Conservation (phyloP, 2,797 vertebrate species). For the Enteromius treurensis region DNA sequence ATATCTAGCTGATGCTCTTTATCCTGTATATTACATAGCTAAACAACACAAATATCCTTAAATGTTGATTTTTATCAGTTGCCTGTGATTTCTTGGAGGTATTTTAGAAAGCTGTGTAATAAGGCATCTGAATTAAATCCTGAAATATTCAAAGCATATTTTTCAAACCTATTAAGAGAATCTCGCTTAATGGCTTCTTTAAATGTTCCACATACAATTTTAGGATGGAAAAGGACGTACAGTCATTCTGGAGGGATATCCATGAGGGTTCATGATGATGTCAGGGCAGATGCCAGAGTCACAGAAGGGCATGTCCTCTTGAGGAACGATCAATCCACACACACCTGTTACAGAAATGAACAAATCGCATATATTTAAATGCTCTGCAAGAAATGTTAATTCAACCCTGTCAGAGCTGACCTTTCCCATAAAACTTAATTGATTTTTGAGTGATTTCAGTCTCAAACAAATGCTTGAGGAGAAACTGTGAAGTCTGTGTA, state of each 20-base stretch:
- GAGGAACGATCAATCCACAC: slow-evolving; percentile 97
- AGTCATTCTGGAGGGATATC: slow-evolving; percentile 98
- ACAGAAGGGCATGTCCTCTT: slow-evolving; percentile 99
- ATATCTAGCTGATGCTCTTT: background rate
- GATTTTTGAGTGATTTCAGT: slow-evolving; percentile 15
- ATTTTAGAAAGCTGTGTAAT: background rate
- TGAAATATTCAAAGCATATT: background rate
- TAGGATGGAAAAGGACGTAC: slow-evolving; percentile 70
- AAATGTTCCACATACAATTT: background rate
- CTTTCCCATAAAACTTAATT: slow-evolving; percentile 1
- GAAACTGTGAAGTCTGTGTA: slow-evolving; percentile 2
- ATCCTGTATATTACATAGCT: background rate
- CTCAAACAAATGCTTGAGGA: background rate
- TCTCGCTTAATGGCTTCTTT: background rate
- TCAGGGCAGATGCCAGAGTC: slow-evolving; percentile 97
- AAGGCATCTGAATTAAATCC: background rate
- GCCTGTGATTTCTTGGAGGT: background rate
- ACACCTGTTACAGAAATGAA: slow-evolving; percentile 81
- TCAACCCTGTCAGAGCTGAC: background rate
- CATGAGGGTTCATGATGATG: slow-evolving; percentile 99
- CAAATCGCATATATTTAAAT: background rate
- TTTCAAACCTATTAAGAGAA: too few relatives aligned
- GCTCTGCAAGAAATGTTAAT: background rate
- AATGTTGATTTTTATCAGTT: background rate
- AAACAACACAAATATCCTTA: background rate